Evolutionary conservation across 2,113 vertebrate species (phyloP).

Genomic region (Urocynchramus pylzowi): DNA sequence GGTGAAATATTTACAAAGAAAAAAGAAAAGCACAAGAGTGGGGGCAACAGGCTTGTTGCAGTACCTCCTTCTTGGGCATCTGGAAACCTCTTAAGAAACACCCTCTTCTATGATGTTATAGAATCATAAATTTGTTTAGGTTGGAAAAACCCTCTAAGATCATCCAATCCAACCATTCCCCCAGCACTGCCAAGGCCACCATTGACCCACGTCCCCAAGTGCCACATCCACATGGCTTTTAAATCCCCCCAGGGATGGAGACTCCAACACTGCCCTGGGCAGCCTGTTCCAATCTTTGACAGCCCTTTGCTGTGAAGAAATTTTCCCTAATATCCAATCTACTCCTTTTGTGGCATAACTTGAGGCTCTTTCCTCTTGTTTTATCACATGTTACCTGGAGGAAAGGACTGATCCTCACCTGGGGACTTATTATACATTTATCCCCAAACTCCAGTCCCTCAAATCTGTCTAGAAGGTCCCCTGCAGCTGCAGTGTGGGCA

Average conservation of each 20-base stretch:
- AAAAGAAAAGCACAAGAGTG: neutral
- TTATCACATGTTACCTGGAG: neutral
- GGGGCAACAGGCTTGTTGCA: neutral
- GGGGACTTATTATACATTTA: neutral
- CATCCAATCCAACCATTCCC: rapidly evolving
- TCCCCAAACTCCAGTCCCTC: neutral
- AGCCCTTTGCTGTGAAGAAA: neutral
- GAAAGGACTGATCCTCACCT: neutral
- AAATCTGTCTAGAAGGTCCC: neutral
- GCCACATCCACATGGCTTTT: neutral
- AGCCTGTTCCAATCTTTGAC: neutral
- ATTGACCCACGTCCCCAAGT: neutral
- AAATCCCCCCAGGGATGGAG: neutral
- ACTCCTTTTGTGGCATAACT: neutral
- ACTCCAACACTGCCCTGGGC: neutral
- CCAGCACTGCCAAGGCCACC: neutral
- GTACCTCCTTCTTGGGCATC: neutral
- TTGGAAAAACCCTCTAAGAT: neutral
- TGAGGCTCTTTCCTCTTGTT: neutral
- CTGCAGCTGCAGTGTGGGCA: neutral
- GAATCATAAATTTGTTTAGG: neutral
- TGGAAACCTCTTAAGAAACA: neutral
- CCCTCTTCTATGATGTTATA: neutral
- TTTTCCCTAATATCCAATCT: neutral
- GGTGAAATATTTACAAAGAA: neutral